Evolutionary conservation across 2,888 invertebrate species (phyloP).

Genomic region (Pammene fasciana): DNA sequence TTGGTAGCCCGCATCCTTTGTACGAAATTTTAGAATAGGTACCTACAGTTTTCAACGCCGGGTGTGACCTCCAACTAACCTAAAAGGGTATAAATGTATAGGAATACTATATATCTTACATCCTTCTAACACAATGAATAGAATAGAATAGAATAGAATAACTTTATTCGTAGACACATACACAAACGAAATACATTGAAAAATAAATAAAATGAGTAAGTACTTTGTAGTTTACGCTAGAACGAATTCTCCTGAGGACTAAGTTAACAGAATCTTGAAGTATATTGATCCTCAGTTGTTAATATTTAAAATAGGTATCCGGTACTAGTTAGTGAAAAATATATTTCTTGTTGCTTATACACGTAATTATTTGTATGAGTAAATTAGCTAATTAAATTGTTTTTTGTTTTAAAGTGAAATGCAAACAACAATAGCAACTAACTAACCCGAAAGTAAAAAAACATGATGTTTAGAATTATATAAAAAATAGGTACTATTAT

Average conservation of each 20-base stretch:
- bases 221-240: conserved; percentile 35
- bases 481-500: too few species aligned
- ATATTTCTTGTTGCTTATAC: neutral
- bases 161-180: too few species aligned
- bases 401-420: too few species aligned
- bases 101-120: neutral
- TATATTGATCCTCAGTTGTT: conserved; percentile 5
- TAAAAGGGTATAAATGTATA: neutral
- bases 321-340: neutral
- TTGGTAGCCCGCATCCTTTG: conserved; percentile 61
- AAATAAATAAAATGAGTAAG: too few species aligned
- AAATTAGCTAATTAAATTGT: too few species aligned
- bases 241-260: conserved; percentile 22
- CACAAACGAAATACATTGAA: too few species aligned
- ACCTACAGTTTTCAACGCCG: conserved; percentile 54
- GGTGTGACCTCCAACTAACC: conserved; percentile 54
- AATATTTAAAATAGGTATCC: neutral
- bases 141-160: too few species aligned
- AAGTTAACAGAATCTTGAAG: conserved; percentile 12
- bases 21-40: conserved; percentile 51
- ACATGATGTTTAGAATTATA: too few species aligned
- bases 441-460: too few species aligned
- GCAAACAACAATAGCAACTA: too few species aligned
- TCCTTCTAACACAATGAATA: neutral
- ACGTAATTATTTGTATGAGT: too few species aligned